Evolutionary conservation across 2,797 vertebrate species (phyloP), one percentile per base, ranked within the genome.

Genomic region (Epinephelus malabaricus): DNA sequence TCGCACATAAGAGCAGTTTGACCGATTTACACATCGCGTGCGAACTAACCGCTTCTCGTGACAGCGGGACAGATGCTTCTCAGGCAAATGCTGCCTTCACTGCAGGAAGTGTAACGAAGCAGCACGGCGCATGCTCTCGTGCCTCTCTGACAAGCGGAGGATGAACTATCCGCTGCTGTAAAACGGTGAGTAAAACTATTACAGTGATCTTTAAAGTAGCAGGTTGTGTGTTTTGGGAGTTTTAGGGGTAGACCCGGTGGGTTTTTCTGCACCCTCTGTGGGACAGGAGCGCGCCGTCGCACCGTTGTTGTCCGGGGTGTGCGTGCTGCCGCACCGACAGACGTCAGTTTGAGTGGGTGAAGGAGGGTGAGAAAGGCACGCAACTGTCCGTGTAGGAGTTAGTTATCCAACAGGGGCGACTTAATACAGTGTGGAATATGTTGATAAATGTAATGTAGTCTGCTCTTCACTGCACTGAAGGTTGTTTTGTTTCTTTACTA

Each of bases 41-140:
- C 90, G 91, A 94, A 82, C 90, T 6, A 66, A 62, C 73, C 78
- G 91, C 90, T 86, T 93, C 88, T 92, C 93, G 92, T 95, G 94
- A 94, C 93, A 92, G 88, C 71, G 88, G 88, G 86, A 92, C 94
- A 93, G 93, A 93, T 91, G 94, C 93, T 93, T 92, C 93, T 92
- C 92, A 91, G 93, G 92, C 94, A 84, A 92, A 86, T 43, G 86
- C 91, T 86, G 93, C 90, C 76, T 90, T 82, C 89, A 67, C 75
- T 82, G 94, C 92, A 93, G 93, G 93, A 94, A 94, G 91, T 86
- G 86, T 56, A 62, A 18, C 83, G 75, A 49, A 64, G 90, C 91
- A 27, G 80, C 78, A 88, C 86, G 46, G 91, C 92, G 93, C 94
- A 94, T 94, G 90, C 94, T 88, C 88, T 53, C 0, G 27, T 19